Evolutionary conservation across 1,140 invertebrate species (phyloP), one percentile per base, ranked within the genome.

Genomic region (Lamellibrachia luymesi): DNA sequence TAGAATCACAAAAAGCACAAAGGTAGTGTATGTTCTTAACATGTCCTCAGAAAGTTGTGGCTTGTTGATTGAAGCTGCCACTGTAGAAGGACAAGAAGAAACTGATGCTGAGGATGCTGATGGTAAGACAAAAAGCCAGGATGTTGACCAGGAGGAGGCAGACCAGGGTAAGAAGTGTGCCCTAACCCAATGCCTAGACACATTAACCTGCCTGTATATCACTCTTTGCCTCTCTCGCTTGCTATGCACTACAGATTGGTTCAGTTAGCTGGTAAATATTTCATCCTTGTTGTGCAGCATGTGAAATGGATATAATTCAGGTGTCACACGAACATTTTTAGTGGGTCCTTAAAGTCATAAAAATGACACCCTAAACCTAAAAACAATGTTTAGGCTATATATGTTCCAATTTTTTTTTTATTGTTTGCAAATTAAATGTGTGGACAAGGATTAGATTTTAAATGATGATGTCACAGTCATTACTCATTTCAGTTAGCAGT

Each of bases 81-180:
- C 93, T 94, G 50, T 93, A 95, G 91, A 94, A 94, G 56, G 94
- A 95, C 92, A 95, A 95, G 94, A 95, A 95, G 90, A 94, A 94
- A 64, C 95, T 95, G 92, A 93, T 91, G 10, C 52, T 96, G 10
- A 94, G 95, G 51, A 93, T 50, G 95, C 95, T 51, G 91, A 93
- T 93, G 95, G 94, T 89, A 94, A 96, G 49, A 95, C 95, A 94
- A 95, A 95, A 91, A 94, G 95, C 91, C 93, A 94, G 92, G 95
- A 17, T 4, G 17, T 50, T 25, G 49, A 50, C 13, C 51, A 50
- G 52, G 52, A 56, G 25, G 64, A 80, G 13, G 64, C 64, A 80
- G 13, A 80, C 25, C 13, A 80, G 64, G 64, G 64, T 80, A 80
- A 80, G 64, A 22, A 4, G 64, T 80, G 64, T 8, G 64, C 64